Base-by-base conservation (phyloP, 2,113 vertebrate species). In the Megaceryle torquata region DNA sequence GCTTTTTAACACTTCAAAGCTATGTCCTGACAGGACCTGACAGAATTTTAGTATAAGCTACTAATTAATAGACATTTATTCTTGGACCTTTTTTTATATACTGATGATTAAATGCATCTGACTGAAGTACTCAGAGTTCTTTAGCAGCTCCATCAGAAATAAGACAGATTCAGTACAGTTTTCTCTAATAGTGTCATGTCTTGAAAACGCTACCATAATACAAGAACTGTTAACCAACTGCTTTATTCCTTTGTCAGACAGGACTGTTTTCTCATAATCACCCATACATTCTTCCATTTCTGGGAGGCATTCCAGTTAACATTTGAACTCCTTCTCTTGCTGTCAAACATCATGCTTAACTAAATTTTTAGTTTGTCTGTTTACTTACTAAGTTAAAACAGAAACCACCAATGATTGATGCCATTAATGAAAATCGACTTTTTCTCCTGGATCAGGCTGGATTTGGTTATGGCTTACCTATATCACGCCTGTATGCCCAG, bases 381-480 rank as follows among this genome's bases (percentile, higher is more conserved):
- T 69, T 69, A 61, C 41, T 28, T 86, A 5, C 54, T 37, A 48
- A 53, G 6, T 56, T 82, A 72, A 86, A 97, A 21, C 20, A 79
- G n/a, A 82, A 87, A 59, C 25, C 33, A 44, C 9, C 22, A 35
- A 35, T 53, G 53, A 79, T 25, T 6, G 43, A 70, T 94, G 56
- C 37, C 70, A 9, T 81, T 95, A 95, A 90, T 67, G 26, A 37
- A 86, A 91, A 35, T 59, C 20, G 0, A 37, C 16, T 57, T 88
- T 84, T 91, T 69, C 57, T 95, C 48, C 44, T 44, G 26, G 8
- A 82, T 95, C 93, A 99, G 99, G 99, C 99, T 97, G 99, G 99
- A 83, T 99, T 99, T 97, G 99, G 99, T 59, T 99, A 99, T 41
- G 99, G 99, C 31, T 97, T 99, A 92, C 99, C 99, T 84, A 99